Evolutionary conservation across 1,140 invertebrate species (phyloP).

Genomic region (Psix sp.): DNA sequence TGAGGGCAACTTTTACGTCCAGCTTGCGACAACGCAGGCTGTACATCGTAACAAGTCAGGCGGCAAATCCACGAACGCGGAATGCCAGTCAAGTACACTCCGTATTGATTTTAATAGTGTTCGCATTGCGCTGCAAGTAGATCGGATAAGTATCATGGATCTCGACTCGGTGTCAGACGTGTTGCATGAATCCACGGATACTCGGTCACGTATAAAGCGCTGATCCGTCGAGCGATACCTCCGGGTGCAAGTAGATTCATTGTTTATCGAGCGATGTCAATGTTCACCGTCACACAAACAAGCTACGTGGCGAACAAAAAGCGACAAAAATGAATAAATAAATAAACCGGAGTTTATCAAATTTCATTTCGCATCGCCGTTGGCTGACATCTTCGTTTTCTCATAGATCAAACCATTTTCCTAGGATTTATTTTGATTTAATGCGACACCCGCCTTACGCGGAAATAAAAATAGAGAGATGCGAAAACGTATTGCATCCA

Average conservation of each 20-base stretch:
- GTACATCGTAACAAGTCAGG: conserved; percentile 28
- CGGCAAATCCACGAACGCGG: conserved; percentile 60
- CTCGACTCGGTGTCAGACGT: conserved; percentile 46
- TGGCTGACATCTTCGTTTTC: conserved; percentile 12
- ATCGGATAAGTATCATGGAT: conserved; percentile 55
- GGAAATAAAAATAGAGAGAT: not conserved
- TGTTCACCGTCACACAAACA: conserved; percentile 35
- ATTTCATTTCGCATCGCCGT: conserved; percentile 5
- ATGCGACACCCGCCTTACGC: conserved; percentile 8
- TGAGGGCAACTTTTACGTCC: conserved; percentile 32
- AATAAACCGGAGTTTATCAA: conserved; percentile 29
- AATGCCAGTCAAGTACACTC: conserved; percentile 69
- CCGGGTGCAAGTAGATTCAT: conserved; percentile 44
- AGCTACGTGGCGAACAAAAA: not conserved
- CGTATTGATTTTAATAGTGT: conserved; percentile 70
- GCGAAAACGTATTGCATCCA: not conserved
- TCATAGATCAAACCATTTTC: conserved; percentile 4
- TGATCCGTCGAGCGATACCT: conserved; percentile 51
- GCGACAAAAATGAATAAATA: conserved; percentile 1
- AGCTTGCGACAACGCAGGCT: conserved; percentile 2
- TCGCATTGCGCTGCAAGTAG: conserved; percentile 47
- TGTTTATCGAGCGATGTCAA: conserved; percentile 45
- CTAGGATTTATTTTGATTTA: conserved; percentile 32
- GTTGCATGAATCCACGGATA: conserved; percentile 50
- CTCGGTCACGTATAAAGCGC: conserved; percentile 56